A percentile compares a stretch with the other conserved stretches of the same genome.
These are phyloP conservation scores for Onychomys arenicola DNA, from an alignment of 2,797 vertebrate genomes.

Conservation along the genomic window DNA sequence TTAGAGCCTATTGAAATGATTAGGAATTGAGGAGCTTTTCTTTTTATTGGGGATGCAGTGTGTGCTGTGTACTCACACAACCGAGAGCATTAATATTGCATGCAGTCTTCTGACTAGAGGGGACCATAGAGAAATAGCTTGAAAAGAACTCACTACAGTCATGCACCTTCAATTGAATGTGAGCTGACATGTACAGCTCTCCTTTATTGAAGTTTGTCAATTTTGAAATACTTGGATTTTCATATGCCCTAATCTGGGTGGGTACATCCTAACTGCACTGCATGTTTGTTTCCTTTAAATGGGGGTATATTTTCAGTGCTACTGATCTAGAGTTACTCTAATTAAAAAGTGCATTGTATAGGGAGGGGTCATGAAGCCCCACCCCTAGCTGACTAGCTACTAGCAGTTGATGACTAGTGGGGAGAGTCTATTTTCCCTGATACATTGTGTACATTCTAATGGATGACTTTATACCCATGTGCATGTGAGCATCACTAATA, in stretches of 20 bases:
- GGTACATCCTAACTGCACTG: neutral
- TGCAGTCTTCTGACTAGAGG: conserved; percentile 78
- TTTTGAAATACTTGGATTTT: conserved; percentile 41
- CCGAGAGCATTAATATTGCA: conserved; percentile 83
- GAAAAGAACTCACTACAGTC: conserved; percentile 80
- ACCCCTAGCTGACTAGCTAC: neutral
- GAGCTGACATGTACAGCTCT: conserved; percentile 75
- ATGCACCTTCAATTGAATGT: conserved; percentile 82
- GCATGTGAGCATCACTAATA: neutral
- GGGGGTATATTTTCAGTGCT: neutral
- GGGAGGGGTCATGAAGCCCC: neutral
- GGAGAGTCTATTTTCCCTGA: neutral
- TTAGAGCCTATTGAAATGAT: conserved; percentile 85
- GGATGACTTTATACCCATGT: neutral
- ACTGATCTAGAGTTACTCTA: neutral
- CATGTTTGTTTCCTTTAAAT: neutral
- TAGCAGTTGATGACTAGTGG: neutral
- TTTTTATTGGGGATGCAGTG: conserved; percentile 81
- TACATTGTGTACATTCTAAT: neutral
- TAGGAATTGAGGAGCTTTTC: conserved; percentile 85
- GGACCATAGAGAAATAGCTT: conserved; percentile 80
- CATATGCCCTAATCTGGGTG: neutral
- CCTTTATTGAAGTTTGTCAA: conserved; percentile 25
- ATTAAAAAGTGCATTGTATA: neutral
- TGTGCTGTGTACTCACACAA: conserved; percentile 80